phyloP scores from a whole-genome alignment of 2,113 vertebrate genomes.

The Microcebus ravelobensis region DNA sequence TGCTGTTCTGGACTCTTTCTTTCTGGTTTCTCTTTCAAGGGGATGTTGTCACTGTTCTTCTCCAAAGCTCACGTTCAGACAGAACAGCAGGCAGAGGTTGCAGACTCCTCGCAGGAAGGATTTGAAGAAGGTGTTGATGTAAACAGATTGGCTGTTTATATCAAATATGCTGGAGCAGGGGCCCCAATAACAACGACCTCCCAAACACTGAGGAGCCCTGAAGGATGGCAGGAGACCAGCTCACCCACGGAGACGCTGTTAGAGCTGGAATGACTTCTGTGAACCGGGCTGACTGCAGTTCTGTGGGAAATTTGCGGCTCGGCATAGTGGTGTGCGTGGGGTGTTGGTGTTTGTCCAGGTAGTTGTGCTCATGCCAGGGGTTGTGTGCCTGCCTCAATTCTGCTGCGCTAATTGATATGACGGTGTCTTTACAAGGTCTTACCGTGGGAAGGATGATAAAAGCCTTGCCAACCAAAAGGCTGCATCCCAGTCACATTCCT shows the following conservation, averaged over 20 bases:
- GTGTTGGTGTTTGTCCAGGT: slow-evolving; percentile 1
- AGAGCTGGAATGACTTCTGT: slow-evolving; percentile 67
- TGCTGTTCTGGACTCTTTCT: slow-evolving; percentile 50
- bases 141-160: slow-evolving; percentile 5
- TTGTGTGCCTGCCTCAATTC: background rate
- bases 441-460: background rate
- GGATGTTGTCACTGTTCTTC: background rate
- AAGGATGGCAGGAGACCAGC: slow-evolving; percentile 53
- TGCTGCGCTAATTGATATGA: background rate
- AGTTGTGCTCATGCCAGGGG: background rate
- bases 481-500: background rate
- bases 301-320: background rate
- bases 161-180: background rate
- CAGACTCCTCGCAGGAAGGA: slow-evolving; percentile 46
- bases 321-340: background rate
- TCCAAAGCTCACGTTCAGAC: slow-evolving; percentile 34
- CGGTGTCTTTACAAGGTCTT: background rate
- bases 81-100: slow-evolving; percentile 52
- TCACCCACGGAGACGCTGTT: slow-evolving; percentile 5
- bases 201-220: background rate
- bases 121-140: slow-evolving; percentile 42
- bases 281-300: slow-evolving; percentile 29
- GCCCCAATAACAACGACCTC: background rate
- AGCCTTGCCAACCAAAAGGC: background rate
- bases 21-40: slow-evolving; percentile 68